Evolutionary conservation across 2,113 vertebrate species (phyloP).

Genomic region (Chaenogobius annularis): DNA sequence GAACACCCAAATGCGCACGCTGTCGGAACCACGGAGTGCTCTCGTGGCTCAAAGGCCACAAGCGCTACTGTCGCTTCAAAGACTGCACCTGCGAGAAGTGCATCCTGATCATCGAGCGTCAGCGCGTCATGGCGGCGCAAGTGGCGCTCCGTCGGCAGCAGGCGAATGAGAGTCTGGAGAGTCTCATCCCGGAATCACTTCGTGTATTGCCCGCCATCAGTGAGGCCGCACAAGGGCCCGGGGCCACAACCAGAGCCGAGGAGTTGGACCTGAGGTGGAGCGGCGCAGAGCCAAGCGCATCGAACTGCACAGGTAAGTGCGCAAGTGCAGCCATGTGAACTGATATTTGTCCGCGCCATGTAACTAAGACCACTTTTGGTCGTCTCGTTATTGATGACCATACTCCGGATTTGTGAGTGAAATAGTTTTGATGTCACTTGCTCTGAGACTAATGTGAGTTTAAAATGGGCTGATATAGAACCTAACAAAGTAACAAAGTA

Average conservation of each 20-base stretch:
- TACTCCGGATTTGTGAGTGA: not conserved
- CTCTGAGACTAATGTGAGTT: no score
- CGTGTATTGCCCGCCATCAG: conserved; percentile 81
- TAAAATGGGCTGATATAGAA: no score
- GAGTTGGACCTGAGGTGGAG: conserved; percentile 74
- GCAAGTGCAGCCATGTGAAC: not conserved
- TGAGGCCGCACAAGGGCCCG: conserved; percentile 46
- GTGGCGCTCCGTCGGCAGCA: conserved; percentile 93
- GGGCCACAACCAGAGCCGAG: conserved; percentile 43
- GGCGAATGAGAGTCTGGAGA: conserved; percentile 94
- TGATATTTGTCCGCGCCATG: not conserved
- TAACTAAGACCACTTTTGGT: not conserved
- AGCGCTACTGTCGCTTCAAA: conserved; percentile 96
- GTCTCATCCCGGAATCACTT: conserved; percentile 90
- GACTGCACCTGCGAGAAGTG: conserved; percentile 98
- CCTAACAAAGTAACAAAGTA: no score
- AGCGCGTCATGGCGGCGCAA: conserved; percentile 96
- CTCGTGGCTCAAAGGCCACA: conserved; percentile 96
- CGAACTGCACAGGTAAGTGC: conserved; percentile 42
- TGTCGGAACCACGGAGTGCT: conserved; percentile 96
- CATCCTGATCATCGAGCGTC: conserved; percentile 95
- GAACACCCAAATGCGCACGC: conserved; percentile 94
- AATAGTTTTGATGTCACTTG: not conserved
- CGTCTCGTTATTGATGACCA: not conserved
- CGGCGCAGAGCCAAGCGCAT: conserved; percentile 54